phyloP scores from a whole-genome alignment of 2,797 vertebrate species.

The Jordanella pulchra region DNA sequence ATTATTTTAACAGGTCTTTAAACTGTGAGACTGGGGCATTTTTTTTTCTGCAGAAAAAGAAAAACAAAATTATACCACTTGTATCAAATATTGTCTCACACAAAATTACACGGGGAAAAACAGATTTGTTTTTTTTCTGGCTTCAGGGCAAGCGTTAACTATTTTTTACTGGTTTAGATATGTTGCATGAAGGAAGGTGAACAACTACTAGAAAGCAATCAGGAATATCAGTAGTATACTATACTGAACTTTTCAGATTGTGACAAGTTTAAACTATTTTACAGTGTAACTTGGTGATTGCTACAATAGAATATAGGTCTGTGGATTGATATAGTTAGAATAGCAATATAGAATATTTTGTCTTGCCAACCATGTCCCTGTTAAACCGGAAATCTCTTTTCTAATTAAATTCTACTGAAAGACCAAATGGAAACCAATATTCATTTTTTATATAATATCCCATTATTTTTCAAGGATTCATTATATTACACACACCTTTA shows the following conservation, averaged over 20 bases:
- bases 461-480: not conserved
- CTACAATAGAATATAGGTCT: not conserved
- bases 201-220: not conserved
- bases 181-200: not conserved
- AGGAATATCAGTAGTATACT: not conserved
- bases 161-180: not conserved
- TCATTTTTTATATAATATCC: not conserved
- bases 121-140: not conserved
- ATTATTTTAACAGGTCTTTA: slow-evolving; percentile 9
- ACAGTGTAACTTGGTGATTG: not conserved
- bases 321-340: too few species aligned
- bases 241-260: not conserved
- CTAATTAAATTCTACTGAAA: not conserved
- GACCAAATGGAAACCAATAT: not conserved
- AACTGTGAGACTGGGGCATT: slow-evolving; percentile 3
- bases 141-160: not conserved
- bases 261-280: not conserved
- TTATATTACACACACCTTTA: not conserved
- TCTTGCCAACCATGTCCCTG: not conserved
- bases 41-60: slow-evolving; percentile 8
- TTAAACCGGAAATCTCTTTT: not conserved
- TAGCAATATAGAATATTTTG: not conserved
- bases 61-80: not conserved
- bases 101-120: slow-evolving; percentile 1
- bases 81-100: slow-evolving; percentile 5